Evolutionary conservation across 2,888 invertebrate species (phyloP).

Genomic region (Abrostola tripartita): DNA sequence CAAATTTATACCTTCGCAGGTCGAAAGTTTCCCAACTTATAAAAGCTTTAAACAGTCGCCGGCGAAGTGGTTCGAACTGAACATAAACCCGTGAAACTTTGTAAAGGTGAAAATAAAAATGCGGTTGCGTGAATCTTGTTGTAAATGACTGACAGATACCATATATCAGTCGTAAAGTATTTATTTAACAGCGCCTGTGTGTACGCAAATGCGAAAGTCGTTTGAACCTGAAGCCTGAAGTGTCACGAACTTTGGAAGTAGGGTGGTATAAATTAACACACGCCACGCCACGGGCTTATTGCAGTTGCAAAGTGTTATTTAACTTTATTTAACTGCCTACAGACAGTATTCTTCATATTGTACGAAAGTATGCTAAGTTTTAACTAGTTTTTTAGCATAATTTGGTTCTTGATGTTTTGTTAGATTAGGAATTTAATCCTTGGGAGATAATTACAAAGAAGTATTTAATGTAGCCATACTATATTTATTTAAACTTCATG

Average conservation of each 20-base stretch:
- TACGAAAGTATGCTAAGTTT: slow-evolving; percentile 65
- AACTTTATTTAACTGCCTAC: slow-evolving; percentile 71
- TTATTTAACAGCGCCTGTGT: slow-evolving; percentile 43
- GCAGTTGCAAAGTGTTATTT: slow-evolving; percentile 71
- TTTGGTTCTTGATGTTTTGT: no score
- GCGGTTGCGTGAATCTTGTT: slow-evolving; percentile 43
- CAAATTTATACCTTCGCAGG: background rate
- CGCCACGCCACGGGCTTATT: slow-evolving; percentile 59
- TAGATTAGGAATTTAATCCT: no score
- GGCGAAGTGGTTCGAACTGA: slow-evolving; percentile 34
- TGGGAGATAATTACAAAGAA: no score
- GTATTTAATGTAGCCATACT: no score
- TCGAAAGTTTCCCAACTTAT: slow-evolving; percentile 14
- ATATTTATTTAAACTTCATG: no score
- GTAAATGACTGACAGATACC: slow-evolving; percentile 47
- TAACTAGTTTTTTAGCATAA: slow-evolving; percentile 48
- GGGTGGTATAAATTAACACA: slow-evolving; percentile 72
- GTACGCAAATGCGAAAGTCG: slow-evolving; percentile 55
- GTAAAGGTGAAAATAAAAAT: slow-evolving; percentile 36
- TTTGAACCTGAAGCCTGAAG: slow-evolving; percentile 58
- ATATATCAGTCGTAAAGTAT: slow-evolving; percentile 51
- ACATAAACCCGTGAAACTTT: slow-evolving; percentile 31
- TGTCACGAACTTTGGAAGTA: slow-evolving; percentile 60
- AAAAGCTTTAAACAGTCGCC: slow-evolving; percentile 1
- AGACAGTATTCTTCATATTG: slow-evolving; percentile 60